phyloP scores from a whole-genome alignment of 2,797 vertebrate genomes.

The Myripristis murdjan region DNA sequence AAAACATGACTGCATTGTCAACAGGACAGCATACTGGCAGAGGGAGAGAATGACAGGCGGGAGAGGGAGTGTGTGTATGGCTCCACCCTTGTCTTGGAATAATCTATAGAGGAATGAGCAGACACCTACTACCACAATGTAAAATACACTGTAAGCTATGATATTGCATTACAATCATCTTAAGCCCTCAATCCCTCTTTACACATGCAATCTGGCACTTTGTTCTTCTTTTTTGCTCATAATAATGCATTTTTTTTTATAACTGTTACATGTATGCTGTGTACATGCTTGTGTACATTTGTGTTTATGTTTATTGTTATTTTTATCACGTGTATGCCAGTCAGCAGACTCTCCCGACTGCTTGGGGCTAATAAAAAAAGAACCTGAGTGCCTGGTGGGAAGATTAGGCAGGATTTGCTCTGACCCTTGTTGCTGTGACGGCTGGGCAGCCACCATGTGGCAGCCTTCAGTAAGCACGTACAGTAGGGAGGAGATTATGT shows the following conservation, averaged over 20 bases:
- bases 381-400: slow-evolving; percentile 40
- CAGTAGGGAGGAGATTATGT: slow-evolving; percentile 69
- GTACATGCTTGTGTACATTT: background rate
- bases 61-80: background rate
- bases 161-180: too few species aligned
- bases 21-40: background rate
- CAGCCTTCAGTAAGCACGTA: slow-evolving; percentile 74
- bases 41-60: background rate
- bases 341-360: background rate
- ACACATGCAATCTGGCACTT: background rate
- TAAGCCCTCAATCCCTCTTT: background rate
- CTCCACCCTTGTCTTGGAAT: background rate
- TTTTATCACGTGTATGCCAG: background rate
- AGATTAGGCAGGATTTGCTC: slow-evolving; percentile 56
- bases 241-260: background rate
- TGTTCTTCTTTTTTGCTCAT: background rate
- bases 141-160: too few species aligned
- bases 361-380: slow-evolving; percentile 30
- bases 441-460: slow-evolving; percentile 78
- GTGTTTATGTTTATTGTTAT: background rate
- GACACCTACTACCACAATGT: too few species aligned
- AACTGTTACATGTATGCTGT: background rate
- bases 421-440: slow-evolving; percentile 50
- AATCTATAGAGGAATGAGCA: too few species aligned
- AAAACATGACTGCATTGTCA: slow-evolving; percentile 16